Base-by-base conservation (phyloP, 30 jellyfish, hydroid and myxozoan species). In the Turritopsis rubra region DNA sequence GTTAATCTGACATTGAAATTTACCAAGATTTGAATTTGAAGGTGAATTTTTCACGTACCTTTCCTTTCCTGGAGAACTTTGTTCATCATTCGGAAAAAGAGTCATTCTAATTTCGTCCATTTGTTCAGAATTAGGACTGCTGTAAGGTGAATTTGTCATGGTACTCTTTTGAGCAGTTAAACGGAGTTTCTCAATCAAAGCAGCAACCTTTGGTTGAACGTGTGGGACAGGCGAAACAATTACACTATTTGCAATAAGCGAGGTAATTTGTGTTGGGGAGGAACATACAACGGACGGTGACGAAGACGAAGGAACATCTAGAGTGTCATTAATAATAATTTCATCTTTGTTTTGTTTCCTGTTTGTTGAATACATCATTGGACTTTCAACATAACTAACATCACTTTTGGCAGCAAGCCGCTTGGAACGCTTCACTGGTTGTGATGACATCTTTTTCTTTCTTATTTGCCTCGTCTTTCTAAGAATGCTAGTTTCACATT, bases 341-440 rank as follows among this genome's bases (percentile, higher is more conserved):
- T 8, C 30, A n/a, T 27, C 30, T 7, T 17, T 9, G 28, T 68
- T 68, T 68, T 68, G 16, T 19, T 23, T 68, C 19, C 23, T 9
- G 0, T 9, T 68, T 23, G 77, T n/a, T 7, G 28, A 17, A 7
- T n/a, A 8, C 17, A 7, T 22, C 77, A 68, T 19, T 31, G 87
- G 87, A 65, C 87, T 80, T 80, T 80, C 87, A 7, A 41, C 18
- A 28, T 22, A 80, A 1, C 77, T 68, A 1, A 0, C 19, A 19
- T 27, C 60, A 53, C 26, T 80, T 80, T 80, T 80, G 21, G 53
- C 76, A 26, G 70, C 79, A 0, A 68, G 65, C 79, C 87, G 7
- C 23, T 80, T 80, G 21, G 82, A 23, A 19, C 76, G 65, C 26
- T 80, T 80, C 0, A 52, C 8, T 7, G 77, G 16, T 22, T 68